Conservation (phyloP, 1,140 invertebrate genomes). For the Monochamus saltuarius region DNA sequence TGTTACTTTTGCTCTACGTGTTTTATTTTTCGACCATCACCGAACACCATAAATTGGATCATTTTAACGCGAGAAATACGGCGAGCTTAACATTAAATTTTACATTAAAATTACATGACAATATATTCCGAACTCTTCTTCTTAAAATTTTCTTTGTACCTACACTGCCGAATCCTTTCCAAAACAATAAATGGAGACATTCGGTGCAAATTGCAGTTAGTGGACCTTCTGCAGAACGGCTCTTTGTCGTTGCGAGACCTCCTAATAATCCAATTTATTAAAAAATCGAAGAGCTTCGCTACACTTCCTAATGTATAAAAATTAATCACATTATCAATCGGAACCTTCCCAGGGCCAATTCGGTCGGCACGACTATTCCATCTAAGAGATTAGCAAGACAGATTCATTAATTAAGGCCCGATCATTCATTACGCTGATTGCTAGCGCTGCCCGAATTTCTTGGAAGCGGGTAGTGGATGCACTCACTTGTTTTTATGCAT, state of each 20-base stretch:
- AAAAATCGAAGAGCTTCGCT: conserved; percentile 16
- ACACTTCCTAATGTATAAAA: conserved; percentile 44
- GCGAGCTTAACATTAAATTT: too few relatives aligned
- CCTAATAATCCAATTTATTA: conserved; percentile 17
- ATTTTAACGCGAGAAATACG: too few relatives aligned
- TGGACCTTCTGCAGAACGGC: neutral
- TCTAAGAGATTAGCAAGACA: conserved; percentile 54
- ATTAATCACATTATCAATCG: conserved; percentile 54
- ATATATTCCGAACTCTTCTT: too few relatives aligned
- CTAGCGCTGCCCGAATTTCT: conserved; percentile 39
- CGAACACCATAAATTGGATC: too few relatives aligned
- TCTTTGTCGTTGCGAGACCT: neutral
- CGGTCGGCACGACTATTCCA: conserved; percentile 45
- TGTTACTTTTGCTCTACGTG: too few relatives aligned
- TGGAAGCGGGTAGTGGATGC: conserved; percentile 24
- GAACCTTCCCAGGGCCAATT: conserved; percentile 41
- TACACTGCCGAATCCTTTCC: too few relatives aligned
- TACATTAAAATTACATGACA: too few relatives aligned
- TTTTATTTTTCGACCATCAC: too few relatives aligned
- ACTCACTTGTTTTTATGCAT: neutral
- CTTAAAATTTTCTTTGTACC: too few relatives aligned
- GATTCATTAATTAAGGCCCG: conserved; percentile 53
- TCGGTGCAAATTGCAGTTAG: too few relatives aligned
- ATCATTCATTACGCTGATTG: conserved; percentile 53
- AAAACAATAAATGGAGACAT: too few relatives aligned